Conservation (phyloP, 2,888 invertebrate genomes). For the Polydrusus tereticollis region DNA sequence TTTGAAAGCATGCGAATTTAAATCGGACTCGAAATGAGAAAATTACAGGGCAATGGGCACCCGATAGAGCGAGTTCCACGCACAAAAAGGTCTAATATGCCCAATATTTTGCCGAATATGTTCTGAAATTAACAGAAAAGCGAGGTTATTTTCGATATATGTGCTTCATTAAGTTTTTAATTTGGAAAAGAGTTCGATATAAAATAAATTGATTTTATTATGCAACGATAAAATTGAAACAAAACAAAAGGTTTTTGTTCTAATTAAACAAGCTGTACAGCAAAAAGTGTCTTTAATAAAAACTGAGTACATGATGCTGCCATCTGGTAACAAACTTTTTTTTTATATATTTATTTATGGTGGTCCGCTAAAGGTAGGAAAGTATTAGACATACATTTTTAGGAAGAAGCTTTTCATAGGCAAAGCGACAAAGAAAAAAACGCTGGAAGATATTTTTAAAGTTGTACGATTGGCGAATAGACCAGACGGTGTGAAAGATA, state of each 20-base stretch:
- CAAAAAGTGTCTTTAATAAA: no score
- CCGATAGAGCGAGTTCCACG: constrained; percentile 32
- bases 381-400: no score
- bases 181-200: background rate
- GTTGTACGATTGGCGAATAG: no score
- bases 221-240: background rate
- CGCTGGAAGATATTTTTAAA: no score
- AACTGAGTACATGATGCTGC: no score
- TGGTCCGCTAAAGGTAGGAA: no score
- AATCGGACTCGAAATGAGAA: constrained; percentile 36
- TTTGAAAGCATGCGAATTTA: constrained; percentile 41
- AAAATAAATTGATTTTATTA: background rate
- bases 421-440: no score
- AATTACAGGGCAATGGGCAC: constrained; percentile 32
- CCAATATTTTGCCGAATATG: constrained; percentile 31
- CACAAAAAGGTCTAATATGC: constrained; percentile 38
- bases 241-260: background rate
- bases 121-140: constrained; percentile 38
- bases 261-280: no score
- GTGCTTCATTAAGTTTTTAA: constrained; percentile 40
- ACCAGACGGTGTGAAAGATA: no score
- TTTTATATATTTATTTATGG: no score
- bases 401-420: no score
- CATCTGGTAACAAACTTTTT: no score
- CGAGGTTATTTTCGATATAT: constrained; percentile 36